Conservation (phyloP, 1,140 invertebrate species). For the Drosophila grimshawi region DNA sequence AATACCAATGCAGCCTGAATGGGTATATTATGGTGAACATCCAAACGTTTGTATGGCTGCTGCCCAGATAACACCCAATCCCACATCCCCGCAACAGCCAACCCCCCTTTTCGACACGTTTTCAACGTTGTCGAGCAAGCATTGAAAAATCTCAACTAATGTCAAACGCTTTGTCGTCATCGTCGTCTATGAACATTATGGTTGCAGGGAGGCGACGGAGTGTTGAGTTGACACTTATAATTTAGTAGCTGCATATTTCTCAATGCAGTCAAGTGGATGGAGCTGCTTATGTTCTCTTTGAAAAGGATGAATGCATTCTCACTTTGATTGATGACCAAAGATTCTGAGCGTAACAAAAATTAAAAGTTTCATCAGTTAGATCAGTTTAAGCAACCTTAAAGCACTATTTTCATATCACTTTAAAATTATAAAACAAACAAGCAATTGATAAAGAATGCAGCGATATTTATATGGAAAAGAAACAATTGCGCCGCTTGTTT, state of each 20-base stretch:
- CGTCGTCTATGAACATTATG: constrained; percentile 12
- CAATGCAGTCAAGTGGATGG: constrained; percentile 44
- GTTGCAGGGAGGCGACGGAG: background rate
- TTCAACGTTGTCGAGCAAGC: constrained; percentile 38
- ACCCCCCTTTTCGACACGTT: constrained; percentile 57
- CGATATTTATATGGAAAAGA: too few relatives aligned
- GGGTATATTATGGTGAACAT: constrained; percentile 25
- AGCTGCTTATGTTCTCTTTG: background rate
- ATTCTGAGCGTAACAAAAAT: constrained; percentile 6
- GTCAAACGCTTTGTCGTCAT: constrained; percentile 73
- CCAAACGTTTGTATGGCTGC: constrained; percentile 54
- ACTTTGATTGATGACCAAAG: constrained; percentile 29
- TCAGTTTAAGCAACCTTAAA: background rate
- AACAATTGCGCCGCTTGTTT: too few relatives aligned
- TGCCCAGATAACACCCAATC: constrained; percentile 38
- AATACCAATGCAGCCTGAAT: constrained; percentile 21
- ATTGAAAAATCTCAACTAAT: constrained; percentile 78
- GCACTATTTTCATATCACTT: background rate
- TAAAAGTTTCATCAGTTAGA: background rate
- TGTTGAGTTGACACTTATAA: constrained; percentile 56
- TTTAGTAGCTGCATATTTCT: constrained; percentile 70
- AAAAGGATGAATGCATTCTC: constrained; percentile 38
- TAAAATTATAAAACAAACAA: constrained; percentile 25
- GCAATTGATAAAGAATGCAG: background rate
- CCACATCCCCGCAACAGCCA: background rate